A percentile compares a stretch with the other conserved stretches of the same genome.
Conservation (phyloP, 2,888 invertebrate species). For the Cheilosia vernalis region DNA sequence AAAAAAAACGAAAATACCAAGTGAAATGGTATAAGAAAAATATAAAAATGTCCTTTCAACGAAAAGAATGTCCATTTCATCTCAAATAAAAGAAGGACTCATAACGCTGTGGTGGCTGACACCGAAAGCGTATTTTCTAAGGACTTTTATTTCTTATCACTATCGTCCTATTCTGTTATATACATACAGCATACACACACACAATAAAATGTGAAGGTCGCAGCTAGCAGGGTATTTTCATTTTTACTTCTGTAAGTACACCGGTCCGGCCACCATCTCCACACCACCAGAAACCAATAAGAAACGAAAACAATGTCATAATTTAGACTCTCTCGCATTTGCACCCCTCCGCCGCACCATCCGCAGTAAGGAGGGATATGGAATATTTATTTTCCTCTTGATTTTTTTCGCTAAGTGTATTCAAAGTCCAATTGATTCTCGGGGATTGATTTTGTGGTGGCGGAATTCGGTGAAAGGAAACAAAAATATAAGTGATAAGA, state of each 20-base stretch:
- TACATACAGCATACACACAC: no score
- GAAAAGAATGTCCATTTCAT: constrained; percentile 62
- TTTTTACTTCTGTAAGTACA: constrained; percentile 16
- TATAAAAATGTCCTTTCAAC: constrained; percentile 56
- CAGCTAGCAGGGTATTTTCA: constrained; percentile 56
- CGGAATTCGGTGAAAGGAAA: constrained; percentile 45
- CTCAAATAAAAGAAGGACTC: constrained; percentile 52
- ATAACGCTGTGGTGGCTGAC: constrained; percentile 47
- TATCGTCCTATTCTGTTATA: constrained; percentile 17
- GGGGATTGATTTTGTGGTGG: constrained; percentile 62
- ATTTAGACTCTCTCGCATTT: constrained; percentile 57
- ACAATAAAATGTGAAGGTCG: constrained; percentile 45
- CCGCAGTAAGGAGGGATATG: background rate
- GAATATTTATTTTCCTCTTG: constrained; percentile 40
- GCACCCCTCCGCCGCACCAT: background rate
- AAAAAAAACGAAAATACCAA: constrained; percentile 48
- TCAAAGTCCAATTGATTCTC: constrained; percentile 68
- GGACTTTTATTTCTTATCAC: constrained; percentile 62
- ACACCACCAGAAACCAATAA: constrained; percentile 63
- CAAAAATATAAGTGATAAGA: constrained; percentile 69
- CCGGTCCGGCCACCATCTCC: constrained; percentile 2
- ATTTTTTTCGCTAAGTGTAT: constrained; percentile 47
- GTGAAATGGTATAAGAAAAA: constrained; percentile 78
- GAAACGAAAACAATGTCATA: constrained; percentile 77
- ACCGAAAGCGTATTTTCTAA: constrained; percentile 57